Evolutionary conservation across 2,113 vertebrate genomes (phyloP).

Genomic region (Larimichthys crocea): DNA sequence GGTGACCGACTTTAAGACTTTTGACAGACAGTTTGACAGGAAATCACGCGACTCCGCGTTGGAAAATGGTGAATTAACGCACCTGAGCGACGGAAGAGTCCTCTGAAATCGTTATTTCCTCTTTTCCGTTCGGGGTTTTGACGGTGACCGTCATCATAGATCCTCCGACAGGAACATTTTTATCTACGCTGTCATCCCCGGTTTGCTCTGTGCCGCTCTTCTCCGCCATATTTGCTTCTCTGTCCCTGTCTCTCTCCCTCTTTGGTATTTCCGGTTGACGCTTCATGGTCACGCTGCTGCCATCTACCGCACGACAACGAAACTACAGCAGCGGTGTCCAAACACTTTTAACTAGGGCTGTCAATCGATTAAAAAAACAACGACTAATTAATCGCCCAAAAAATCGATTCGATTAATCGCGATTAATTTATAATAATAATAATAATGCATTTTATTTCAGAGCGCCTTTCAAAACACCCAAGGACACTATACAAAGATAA

Average conservation of each 20-base stretch:
- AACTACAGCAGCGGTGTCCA: not conserved
- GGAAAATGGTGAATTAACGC: not conserved
- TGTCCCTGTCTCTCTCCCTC: not conserved
- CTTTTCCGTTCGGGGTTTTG: not conserved
- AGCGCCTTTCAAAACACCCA: no score
- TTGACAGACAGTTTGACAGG: no score
- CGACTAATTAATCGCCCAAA: no score
- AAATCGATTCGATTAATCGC: no score
- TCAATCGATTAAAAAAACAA: no score
- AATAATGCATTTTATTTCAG: no score
- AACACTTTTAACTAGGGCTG: no score
- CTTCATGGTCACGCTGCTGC: not conserved
- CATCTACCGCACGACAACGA: not conserved
- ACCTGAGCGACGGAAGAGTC: constrained; percentile 21
- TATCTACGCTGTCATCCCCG: constrained; percentile 44
- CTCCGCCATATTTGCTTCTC: constrained; percentile 48
- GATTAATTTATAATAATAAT: no score
- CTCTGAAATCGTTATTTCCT: constrained; percentile 3
- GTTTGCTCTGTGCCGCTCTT: constrained; percentile 75
- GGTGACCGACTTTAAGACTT: no score
- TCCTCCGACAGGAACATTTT: not conserved
- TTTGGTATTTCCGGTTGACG: constrained; percentile 23
- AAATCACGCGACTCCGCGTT: no score
- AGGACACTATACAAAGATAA: no score
- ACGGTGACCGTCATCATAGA: constrained; percentile 2